phyloP scores from a whole-genome alignment of 2,797 vertebrate genomes.

The Brachyrhaphis roseni region DNA sequence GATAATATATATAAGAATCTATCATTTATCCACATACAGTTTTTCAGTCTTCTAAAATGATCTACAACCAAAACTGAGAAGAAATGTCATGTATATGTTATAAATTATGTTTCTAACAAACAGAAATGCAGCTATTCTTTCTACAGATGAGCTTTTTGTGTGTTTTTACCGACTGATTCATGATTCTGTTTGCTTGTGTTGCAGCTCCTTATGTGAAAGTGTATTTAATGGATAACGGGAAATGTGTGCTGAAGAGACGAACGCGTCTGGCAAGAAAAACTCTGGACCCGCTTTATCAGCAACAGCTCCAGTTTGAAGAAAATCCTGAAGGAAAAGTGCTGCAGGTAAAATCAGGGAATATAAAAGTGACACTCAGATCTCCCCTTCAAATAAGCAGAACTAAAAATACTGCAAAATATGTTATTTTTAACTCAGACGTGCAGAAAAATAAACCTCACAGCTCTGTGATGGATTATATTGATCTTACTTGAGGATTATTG shows the following conservation, averaged over 20 bases:
- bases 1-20: background rate
- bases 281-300: slow-evolving; percentile 96
- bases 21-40: background rate
- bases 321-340: slow-evolving; percentile 93
- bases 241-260: slow-evolving; percentile 97
- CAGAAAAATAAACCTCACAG: background rate
- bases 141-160: slow-evolving; percentile 2
- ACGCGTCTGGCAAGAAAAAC: slow-evolving; percentile 97
- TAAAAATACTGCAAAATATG: background rate
- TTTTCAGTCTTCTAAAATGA: background rate
- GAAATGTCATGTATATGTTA: background rate
- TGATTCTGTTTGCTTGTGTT: slow-evolving; percentile 17
- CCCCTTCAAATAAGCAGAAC: background rate
- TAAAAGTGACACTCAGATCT: background rate
- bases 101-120: background rate
- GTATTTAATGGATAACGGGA: slow-evolving; percentile 96
- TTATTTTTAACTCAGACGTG: background rate
- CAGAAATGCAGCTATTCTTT: background rate
- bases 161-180: background rate
- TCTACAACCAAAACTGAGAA: background rate
- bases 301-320: slow-evolving; percentile 95
- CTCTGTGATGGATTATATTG: background rate
- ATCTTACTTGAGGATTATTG: background rate
- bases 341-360: slow-evolving; percentile 51
- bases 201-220: slow-evolving; percentile 97